Evolutionary conservation across 2,888 invertebrate genomes (phyloP), one percentile per base, ranked within the genome.

Genomic region (Malthinus flaveolus): DNA sequence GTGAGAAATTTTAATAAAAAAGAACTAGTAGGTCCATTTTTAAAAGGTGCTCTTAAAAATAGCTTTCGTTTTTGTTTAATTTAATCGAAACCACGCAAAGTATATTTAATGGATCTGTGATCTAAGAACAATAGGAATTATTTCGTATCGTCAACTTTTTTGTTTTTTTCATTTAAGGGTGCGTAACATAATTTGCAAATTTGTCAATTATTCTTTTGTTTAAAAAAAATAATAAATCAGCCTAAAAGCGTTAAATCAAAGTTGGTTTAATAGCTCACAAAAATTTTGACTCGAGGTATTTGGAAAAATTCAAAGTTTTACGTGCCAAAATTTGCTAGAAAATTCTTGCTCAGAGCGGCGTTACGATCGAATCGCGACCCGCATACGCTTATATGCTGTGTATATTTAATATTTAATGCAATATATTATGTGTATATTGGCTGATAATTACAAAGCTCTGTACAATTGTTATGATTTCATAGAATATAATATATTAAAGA

Each of bases 391-490:
- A 79, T 72, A 71, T 75, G 78, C 79, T 79, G 79, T 79, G 79
- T 78, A 77, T 78, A 77, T 75, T 74, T 74, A 74, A 75, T 68
- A 61, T 62, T 66, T 67, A 75, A 77, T 77, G 78, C 78, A 78
- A 79, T 79, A 68, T 74, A n/a, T n/a, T n/a, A 71, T 77, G 73
- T 78, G 75, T 77, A 75, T 78, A 77, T 77, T 73, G 75, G 77
- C 77, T 76, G 76, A 77, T 70, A 71, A 61, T 58, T 62, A 66
- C 64, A 68, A 73, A 75, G 71, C 56, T 61, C 62, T 78, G 79
- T 79, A 79, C 78, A 79, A 78, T 77, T 79, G 78, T 79, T 79
- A 78, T 78, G 71, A 77, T 78, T 79, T 79, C 76, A 79, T 78
- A 78, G 77, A 75, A 76, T 79, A 78, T 66, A 67, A 70, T 66